These are phyloP conservation scores for Sylvilagus bachmani DNA, from an alignment of 2,113 vertebrate genomes.

Conservation along the genomic window DNA sequence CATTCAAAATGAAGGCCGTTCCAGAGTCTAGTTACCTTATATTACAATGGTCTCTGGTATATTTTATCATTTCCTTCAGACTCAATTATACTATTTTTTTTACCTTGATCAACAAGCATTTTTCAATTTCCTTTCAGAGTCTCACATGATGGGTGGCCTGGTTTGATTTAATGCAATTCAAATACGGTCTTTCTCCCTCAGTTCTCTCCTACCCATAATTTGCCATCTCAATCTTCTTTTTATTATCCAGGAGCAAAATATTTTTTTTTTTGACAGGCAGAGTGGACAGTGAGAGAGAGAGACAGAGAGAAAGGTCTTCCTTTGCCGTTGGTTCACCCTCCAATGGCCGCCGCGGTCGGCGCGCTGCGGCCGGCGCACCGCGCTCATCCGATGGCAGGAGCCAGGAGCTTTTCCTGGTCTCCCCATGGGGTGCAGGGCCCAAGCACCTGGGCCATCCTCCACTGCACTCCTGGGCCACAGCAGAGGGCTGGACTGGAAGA, in stretches of 20 bases:
- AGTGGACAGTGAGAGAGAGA: too few relatives aligned
- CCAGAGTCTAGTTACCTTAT: conserved; percentile 32
- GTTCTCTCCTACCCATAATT: conserved; percentile 31
- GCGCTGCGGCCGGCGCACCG: too few relatives aligned
- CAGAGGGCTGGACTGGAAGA: too few relatives aligned
- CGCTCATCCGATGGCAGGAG: too few relatives aligned
- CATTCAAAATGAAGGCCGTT: conserved; percentile 19
- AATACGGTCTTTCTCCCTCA: neutral
- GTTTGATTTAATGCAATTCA: conserved; percentile 41
- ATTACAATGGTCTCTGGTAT: neutral
- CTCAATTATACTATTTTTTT: neutral
- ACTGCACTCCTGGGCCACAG: too few relatives aligned
- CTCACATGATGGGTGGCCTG: neutral
- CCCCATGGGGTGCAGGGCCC: too few relatives aligned
- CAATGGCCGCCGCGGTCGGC: too few relatives aligned
- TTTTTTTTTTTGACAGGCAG: too few relatives aligned
- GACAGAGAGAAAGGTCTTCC: too few relatives aligned
- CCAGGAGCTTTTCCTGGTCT: too few relatives aligned
- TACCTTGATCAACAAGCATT: conserved; percentile 51
- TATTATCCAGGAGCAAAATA: conserved; percentile 32
- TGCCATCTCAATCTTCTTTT: conserved; percentile 41
- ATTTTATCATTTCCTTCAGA: conserved; percentile 29
- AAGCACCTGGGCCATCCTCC: too few relatives aligned
- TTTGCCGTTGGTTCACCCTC: too few relatives aligned
- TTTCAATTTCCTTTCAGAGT: conserved; percentile 66